phyloP scores from a whole-genome alignment of 1,140 invertebrate species.

The Atta colombica region DNA sequence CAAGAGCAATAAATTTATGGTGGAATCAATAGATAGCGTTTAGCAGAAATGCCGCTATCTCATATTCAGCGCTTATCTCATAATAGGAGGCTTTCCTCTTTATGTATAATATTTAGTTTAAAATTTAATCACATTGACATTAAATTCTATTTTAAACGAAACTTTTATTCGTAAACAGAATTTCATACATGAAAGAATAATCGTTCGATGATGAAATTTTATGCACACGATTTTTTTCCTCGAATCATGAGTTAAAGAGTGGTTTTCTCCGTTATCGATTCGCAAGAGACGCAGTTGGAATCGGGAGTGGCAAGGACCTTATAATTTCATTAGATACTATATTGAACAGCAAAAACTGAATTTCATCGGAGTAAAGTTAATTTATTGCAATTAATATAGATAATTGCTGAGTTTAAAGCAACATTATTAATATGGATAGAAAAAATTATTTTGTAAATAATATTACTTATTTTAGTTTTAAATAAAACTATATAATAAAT shows the following conservation, averaged over 20 bases:
- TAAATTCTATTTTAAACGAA: background rate
- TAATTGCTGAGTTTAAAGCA: background rate
- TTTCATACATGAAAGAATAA: background rate
- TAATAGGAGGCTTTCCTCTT: no score
- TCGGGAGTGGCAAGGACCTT: constrained; percentile 62
- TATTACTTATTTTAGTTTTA: background rate
- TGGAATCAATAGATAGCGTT: no score
- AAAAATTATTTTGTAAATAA: constrained; percentile 17
- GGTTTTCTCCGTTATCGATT: constrained; percentile 66
- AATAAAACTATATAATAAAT: constrained; percentile 8
- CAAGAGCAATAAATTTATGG: no score
- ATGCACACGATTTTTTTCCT: background rate
- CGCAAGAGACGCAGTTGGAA: constrained; percentile 31
- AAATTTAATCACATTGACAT: background rate
- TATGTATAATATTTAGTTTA: background rate
- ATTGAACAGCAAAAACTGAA: background rate
- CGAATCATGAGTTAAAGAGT: constrained; percentile 28
- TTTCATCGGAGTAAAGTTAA: background rate
- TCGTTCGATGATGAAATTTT: background rate
- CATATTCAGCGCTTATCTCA: no score
- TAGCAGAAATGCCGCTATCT: no score
- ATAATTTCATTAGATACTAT: constrained; percentile 47
- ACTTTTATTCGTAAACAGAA: background rate
- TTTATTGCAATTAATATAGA: background rate
- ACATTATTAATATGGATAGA: background rate